Evolutionary conservation across 1,140 invertebrate species (phyloP), one percentile per base, ranked within the genome.

Genomic region (Lethocerus indicus): DNA sequence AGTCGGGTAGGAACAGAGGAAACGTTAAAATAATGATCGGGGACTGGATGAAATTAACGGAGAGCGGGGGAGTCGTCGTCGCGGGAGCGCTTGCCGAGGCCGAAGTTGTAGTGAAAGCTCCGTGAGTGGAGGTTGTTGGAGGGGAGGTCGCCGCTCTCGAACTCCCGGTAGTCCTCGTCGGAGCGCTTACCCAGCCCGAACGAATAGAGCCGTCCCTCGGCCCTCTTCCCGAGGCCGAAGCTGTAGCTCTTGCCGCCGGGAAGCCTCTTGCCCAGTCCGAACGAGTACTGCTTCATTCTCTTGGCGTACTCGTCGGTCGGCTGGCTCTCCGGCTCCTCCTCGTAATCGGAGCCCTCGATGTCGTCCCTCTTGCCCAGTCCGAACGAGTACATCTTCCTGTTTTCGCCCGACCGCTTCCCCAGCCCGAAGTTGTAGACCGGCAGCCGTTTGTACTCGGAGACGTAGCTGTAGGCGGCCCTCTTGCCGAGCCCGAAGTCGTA

Each of bases 371-470:
- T 60, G 1, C 58, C 58, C 14, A 72, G 48, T 0, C 67, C 70
- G 52, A 72, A 72, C 13, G 57, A 61, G 52, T 68, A 72, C n/a
- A 59, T 56, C 25, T 56, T 54, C 1, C 54, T 36, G 20, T 48
- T 35, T 20, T 25, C 20, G 21, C 28, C n/a, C 3, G 49, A 41
- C 59, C 75, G 66, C 55, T 79, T 78, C 1, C 76, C 76, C 13
- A 78, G 62, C 6, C 76, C 76, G 55, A 79, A 79, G 56, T 76
- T 75, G 57, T 75, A 78, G 1, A 77, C 69, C 0, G 76, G 76
- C 21, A 78, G 62, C 53, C 76, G 65, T 54, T 79, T 79, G 54
- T 74, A 76, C 46, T 78, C 74, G 0, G 75, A 74, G 13, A 75
- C 71, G 54, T 78, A 78, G 51, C 71, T 74, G 59, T 76, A 76